Evolutionary conservation across 2,113 vertebrate genomes (phyloP).

Genomic region (Corythoichthys haematopterus): DNA sequence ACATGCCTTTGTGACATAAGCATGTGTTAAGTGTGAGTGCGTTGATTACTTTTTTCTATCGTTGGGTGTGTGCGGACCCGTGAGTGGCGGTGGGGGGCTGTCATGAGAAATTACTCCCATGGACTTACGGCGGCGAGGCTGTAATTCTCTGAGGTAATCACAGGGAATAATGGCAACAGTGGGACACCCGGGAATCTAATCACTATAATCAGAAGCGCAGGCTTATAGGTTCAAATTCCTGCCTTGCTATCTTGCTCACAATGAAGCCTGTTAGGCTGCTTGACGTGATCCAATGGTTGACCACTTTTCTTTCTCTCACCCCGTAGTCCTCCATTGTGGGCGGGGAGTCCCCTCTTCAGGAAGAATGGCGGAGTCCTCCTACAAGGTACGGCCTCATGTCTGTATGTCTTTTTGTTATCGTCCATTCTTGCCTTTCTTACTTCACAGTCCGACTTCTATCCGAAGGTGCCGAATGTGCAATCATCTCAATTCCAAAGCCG

Average conservation of each 20-base stretch:
- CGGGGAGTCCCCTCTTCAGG: slow-evolving; percentile 95
- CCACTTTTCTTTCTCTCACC: slow-evolving; percentile 56
- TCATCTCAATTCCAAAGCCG: slow-evolving; percentile 63
- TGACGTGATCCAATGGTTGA: slow-evolving; percentile 56
- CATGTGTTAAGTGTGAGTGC: slow-evolving; percentile 31
- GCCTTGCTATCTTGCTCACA: slow-evolving; percentile 47
- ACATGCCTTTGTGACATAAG: slow-evolving; percentile 23
- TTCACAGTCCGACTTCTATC: not conserved
- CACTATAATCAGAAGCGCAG: slow-evolving; percentile 68
- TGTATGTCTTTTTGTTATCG: slow-evolving; percentile 13
- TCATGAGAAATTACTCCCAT: slow-evolving; percentile 70
- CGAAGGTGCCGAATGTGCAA: slow-evolving; percentile 57
- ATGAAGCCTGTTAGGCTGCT: slow-evolving; percentile 40
- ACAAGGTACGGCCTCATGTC: slow-evolving; percentile 79
- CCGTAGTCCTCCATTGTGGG: slow-evolving; percentile 89
- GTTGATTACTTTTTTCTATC: slow-evolving; percentile 12
- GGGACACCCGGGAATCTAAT: slow-evolving; percentile 67
- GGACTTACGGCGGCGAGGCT: slow-evolving; percentile 63
- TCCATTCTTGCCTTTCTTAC: slow-evolving; percentile 3
- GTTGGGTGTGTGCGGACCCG: slow-evolving; percentile 44
- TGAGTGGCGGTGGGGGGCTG: slow-evolving; percentile 49
- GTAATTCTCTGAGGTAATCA: slow-evolving; percentile 73
- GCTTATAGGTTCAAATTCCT: slow-evolving; percentile 66
- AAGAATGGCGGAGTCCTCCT: slow-evolving; percentile 93
- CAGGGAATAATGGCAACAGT: slow-evolving; percentile 70